These are phyloP conservation scores for Dicycla oo DNA, from an alignment of 2,888 invertebrate genomes.

Conservation along the genomic window DNA sequence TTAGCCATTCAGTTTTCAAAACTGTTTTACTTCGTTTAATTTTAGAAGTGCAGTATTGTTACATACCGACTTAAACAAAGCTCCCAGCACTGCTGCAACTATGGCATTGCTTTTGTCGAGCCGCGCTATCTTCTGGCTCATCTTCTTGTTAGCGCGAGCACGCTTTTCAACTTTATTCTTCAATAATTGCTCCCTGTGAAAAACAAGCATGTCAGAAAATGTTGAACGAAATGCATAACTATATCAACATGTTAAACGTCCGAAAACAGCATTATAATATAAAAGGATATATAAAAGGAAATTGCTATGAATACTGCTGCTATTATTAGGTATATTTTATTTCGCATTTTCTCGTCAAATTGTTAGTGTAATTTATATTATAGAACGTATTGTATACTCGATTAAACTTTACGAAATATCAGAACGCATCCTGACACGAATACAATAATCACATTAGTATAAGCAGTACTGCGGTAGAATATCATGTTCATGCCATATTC, in stretches of 20 bases:
- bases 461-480: conserved; percentile 6
- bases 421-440: conserved; percentile 1
- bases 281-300: conserved; percentile 9
- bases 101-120: conserved; percentile 54
- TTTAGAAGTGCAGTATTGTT: neutral
- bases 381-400: neutral
- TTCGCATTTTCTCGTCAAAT: conserved; percentile 29
- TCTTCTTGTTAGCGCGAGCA: conserved; percentile 52
- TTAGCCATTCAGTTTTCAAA: neutral
- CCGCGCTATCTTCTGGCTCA: conserved; percentile 53
- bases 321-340: conserved; percentile 2
- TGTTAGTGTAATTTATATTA: neutral
- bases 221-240: neutral
- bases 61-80: neutral
- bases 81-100: neutral
- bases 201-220: neutral
- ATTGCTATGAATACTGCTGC: conserved; percentile 9
- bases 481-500: conserved; percentile 22
- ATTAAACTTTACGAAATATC: neutral
- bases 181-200: conserved; percentile 66
- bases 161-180: conserved; percentile 66
- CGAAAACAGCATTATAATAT: conserved; percentile 16
- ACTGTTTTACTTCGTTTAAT: neutral
- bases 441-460: conserved; percentile 1
- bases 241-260: conserved; percentile 5